Percentiles rank a stretch among this genome's conserved stretches.
These are phyloP conservation scores for Pseudorhiza aurosa DNA, from an alignment of 30 jellyfish, hydroid and myxozoan species.

Conservation along the genomic window DNA sequence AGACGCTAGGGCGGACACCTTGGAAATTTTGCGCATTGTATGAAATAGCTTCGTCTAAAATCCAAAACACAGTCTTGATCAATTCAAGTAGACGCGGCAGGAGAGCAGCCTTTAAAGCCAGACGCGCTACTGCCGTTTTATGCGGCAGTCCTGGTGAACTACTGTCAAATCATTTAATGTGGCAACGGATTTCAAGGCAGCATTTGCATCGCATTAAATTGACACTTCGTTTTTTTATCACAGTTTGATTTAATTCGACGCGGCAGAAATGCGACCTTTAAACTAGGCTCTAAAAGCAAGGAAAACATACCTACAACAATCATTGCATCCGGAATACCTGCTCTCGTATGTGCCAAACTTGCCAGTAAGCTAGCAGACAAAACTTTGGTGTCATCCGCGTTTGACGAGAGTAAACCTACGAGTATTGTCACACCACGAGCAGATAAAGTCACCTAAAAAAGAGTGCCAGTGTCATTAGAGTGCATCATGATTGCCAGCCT, in stretches of 20 bases:
- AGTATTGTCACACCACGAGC: conserved; percentile 71
- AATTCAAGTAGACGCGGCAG: conserved; percentile 31
- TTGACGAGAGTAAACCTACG: conserved; percentile 40
- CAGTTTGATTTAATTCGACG: conserved; percentile 13
- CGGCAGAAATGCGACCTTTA: conserved; percentile 30
- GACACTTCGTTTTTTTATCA: not conserved
- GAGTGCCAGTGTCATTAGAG: not conserved
- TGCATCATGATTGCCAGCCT: too few species aligned
- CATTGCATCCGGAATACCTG: conserved; percentile 85
- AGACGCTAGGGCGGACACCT: too few species aligned
- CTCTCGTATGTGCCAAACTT: conserved; percentile 81
- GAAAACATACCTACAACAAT: conserved; percentile 60
- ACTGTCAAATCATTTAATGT: conserved; percentile 18
- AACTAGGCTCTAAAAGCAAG: conserved; percentile 17
- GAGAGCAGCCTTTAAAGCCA: conserved; percentile 27
- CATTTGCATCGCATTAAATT: conserved; percentile 30
- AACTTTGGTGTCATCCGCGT: conserved; percentile 33
- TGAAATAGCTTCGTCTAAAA: too few species aligned
- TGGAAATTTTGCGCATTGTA: too few species aligned
- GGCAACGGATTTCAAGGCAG: conserved; percentile 21
- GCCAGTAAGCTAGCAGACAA: conserved; percentile 73
- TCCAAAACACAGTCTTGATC: conserved; percentile 17
- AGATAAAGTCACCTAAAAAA: conserved; percentile 55
- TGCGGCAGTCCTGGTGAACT: conserved; percentile 35
- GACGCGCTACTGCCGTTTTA: conserved; percentile 31